Conservation (phyloP, 2,888 invertebrate species). For the Stenotaenia linearis region DNA sequence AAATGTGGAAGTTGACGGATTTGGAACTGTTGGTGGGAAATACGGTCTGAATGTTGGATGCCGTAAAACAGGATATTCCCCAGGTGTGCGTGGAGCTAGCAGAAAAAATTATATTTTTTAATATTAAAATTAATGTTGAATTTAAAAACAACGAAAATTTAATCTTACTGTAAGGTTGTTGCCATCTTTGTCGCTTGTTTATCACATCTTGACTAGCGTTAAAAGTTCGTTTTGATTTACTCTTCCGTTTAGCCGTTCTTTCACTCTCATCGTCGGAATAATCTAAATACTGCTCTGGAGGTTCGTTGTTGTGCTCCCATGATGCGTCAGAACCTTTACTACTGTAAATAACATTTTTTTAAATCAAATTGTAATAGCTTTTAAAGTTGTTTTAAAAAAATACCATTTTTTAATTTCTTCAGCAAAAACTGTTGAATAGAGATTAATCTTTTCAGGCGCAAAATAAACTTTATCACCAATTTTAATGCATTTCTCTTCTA, state of each 20-base stretch:
- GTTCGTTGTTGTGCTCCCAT: slow-evolving; percentile 76
- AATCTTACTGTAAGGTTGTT: neutral
- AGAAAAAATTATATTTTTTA: neutral
- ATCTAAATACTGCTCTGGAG: slow-evolving; percentile 64
- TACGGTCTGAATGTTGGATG: neutral
- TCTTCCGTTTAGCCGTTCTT: slow-evolving; percentile 44
- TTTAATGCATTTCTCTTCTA: slow-evolving; percentile 59
- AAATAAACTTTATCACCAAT: slow-evolving; percentile 71
- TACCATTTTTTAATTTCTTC: slow-evolving; percentile 63
- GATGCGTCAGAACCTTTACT: slow-evolving; percentile 82
- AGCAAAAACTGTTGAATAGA: slow-evolving; percentile 62
- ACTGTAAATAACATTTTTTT: slow-evolving; percentile 50
- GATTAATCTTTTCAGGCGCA: slow-evolving; percentile 71
- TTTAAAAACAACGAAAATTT: too few species aligned
- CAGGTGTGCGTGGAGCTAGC: neutral
- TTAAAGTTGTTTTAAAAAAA: slow-evolving; percentile 41
- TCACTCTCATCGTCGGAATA: slow-evolving; percentile 89
- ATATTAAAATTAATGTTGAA: too few species aligned
- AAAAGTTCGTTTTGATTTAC: neutral
- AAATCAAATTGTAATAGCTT: neutral
- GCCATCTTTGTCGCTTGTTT: too few species aligned
- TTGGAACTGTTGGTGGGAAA: neutral
- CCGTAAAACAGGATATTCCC: neutral
- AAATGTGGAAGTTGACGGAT: neutral
- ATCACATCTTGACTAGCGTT: neutral